Evolutionary conservation across 1,140 invertebrate genomes (phyloP), one percentile per base, ranked within the genome.

Genomic region (Caenorhabditis remanei): DNA sequence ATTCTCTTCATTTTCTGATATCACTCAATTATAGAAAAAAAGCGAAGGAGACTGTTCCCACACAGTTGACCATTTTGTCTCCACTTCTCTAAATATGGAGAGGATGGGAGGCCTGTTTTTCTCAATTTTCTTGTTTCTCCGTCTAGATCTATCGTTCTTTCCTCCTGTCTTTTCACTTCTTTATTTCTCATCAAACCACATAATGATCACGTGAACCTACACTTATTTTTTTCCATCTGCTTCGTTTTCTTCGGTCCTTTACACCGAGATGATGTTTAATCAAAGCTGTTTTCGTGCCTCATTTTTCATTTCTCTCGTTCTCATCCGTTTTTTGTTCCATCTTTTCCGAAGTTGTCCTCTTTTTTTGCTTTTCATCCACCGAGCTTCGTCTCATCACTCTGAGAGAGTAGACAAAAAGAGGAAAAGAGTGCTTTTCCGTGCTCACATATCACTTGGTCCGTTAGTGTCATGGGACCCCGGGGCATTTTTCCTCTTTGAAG

Each of bases 391-490:
- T 79, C 71, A 50, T 79, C 71, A 40, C 43, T 71, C 71, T 53
- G 41, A 79, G 43, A 75, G 43, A 75, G 53, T 46, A 79, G n/a
- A 50, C 11, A 79, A 24, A 50, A 32, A 50, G 41, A 71, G 41
- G 16, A 41, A 79, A 24, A 24, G 71, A 79, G 71, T 79, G 71
- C 65, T 71, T 71, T 71, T 71, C 41, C 46, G 46, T 79, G 71
- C 71, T 50, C 71, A 79, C 71, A 79, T 79, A 79, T 79, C 71
- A 79, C 71, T 79, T 79, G 71, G 71, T 79, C 46, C 53, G 71
- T 79, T 79, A 79, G 46, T 79, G 71, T 79, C 71, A 79, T 79
- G 71, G 71, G 71, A 79, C 71, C 71, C 43, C 71, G 71, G 71
- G 46, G 71, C 71, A 79, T 71, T 71, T 71, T 46, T 24, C 32